These are phyloP conservation scores for Augiades crinisus DNA, from an alignment of 2,888 invertebrate species.

Conservation along the genomic window DNA sequence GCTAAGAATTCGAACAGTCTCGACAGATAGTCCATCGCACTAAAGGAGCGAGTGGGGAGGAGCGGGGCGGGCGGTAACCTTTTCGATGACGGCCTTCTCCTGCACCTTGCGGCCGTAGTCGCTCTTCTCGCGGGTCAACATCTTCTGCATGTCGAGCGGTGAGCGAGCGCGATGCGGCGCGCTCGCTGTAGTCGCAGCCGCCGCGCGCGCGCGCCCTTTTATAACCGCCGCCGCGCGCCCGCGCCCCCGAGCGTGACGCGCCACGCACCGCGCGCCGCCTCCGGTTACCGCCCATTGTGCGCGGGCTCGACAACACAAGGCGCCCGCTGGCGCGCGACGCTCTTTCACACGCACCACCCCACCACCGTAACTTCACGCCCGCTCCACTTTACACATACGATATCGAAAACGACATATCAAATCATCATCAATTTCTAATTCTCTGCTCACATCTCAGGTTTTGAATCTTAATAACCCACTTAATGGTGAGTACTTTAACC, in stretches of 20 bases:
- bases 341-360: slow-evolving; percentile 1
- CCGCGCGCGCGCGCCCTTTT: slow-evolving; percentile 30
- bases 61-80: slow-evolving; percentile 44
- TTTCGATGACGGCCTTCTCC: slow-evolving; percentile 55
- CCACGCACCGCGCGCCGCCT: slow-evolving; percentile 18
- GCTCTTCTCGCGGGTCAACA: slow-evolving; percentile 53
- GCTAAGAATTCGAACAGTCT: slow-evolving; percentile 27
- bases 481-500: too few species aligned
- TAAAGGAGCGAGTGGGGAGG: slow-evolving; percentile 27
- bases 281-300: slow-evolving; percentile 19
- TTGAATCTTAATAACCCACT: too few species aligned
- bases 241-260: slow-evolving; percentile 10
- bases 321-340: not conserved
- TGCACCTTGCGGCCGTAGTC: slow-evolving; percentile 56
- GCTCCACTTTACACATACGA: slow-evolving; percentile 29
- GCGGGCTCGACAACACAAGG: not conserved
- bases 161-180: slow-evolving; percentile 30
- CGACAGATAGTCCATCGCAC: slow-evolving; percentile 23
- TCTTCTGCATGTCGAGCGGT: slow-evolving; percentile 44
- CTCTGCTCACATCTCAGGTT: too few species aligned
- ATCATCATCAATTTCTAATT: too few species aligned
- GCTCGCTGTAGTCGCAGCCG: slow-evolving; percentile 28
- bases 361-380: slow-evolving; percentile 9
- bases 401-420: too few species aligned
- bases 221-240: slow-evolving; percentile 31